Evolutionary conservation across 2,888 invertebrate genomes (phyloP), one percentile per base, ranked within the genome.

Genomic region (Cosmorhoe ocellata): DNA sequence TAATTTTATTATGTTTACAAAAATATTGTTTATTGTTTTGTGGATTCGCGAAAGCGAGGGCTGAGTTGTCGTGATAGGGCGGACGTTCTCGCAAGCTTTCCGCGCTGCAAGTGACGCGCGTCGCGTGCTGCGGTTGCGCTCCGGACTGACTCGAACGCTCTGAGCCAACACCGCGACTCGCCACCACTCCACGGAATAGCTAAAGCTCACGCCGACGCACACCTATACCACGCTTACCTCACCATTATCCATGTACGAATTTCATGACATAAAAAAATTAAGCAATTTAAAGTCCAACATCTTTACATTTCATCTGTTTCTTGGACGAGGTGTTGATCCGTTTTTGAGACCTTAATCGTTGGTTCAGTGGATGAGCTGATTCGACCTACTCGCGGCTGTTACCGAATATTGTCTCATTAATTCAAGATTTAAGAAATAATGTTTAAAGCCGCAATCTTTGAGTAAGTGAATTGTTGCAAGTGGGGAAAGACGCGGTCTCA

Each of bases 401-500:
- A 50, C 46, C 12, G 12, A 14, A 44, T 22, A 40, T 44, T 40
- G 49, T 37, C 33, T 40, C 12, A 47, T 54, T 66, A 65, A 63
- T 58, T 55, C 66, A 69, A 71, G 67, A 51, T 69, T 45, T 24
- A 7, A 24, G 6, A 24, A 24, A 31, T 46, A 51, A 56, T 50
- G 58, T 66, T 80, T 77, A 78, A 81, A 84, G 81, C 74, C 64
- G 69, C 76, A 78, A 82, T 79, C 72, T 76, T 81, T 58, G 65
- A 74, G 72, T 72, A 73, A 63, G 66, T 66, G 64, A 64, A 64
- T 63, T 59, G 61, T 56, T 59, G 56, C 61, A 76, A 84, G 88
- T 81, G 87, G 87, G 88, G 86, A 70, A 80, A 61, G 74, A 61
- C 74, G 85, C 76, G 63, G 75, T 64, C 76, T 78, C 75, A 89